These are phyloP conservation scores for Battus philenor DNA, from an alignment of 1,140 invertebrate species.

Conservation along the genomic window DNA sequence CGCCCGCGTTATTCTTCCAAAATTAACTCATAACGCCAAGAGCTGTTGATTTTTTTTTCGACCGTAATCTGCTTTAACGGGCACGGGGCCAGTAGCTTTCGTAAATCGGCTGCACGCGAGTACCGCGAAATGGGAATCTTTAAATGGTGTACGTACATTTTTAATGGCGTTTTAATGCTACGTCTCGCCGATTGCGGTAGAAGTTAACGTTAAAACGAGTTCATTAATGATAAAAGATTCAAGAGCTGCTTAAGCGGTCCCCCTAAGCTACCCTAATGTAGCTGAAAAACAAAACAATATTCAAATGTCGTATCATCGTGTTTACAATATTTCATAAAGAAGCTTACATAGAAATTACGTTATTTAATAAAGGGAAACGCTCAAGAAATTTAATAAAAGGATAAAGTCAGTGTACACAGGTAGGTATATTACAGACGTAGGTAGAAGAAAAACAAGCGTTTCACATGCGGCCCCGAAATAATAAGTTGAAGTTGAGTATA, in stretches of 20 bases:
- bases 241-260: conserved; percentile 35
- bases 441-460: conserved; percentile 60
- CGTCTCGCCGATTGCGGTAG: conserved; percentile 60
- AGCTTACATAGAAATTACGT: conserved; percentile 28
- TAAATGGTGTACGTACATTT: conserved; percentile 71
- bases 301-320: conserved; percentile 14
- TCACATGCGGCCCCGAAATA: conserved; percentile 56
- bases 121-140: conserved; percentile 69
- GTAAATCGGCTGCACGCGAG: conserved; percentile 65
- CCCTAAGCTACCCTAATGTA: conserved; percentile 13
- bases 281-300: conserved; percentile 13
- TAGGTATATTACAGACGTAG: conserved; percentile 48
- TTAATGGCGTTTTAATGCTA: conserved; percentile 67
- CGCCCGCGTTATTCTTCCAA: conserved; percentile 68
- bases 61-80: conserved; percentile 71
- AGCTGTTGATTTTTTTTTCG: conserved; percentile 66
- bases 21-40: conserved; percentile 74
- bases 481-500: conserved; percentile 66
- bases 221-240: conserved; percentile 63
- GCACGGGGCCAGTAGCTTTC: conserved; percentile 65
- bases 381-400: conserved; percentile 54
- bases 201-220: conserved; percentile 70
- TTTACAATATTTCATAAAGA: conserved; percentile 24
- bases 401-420: conserved; percentile 51
- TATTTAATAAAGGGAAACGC: conserved; percentile 30